Evolutionary conservation across 2,113 vertebrate species (phyloP).

Genomic region (Proterorhinus semilunaris): DNA sequence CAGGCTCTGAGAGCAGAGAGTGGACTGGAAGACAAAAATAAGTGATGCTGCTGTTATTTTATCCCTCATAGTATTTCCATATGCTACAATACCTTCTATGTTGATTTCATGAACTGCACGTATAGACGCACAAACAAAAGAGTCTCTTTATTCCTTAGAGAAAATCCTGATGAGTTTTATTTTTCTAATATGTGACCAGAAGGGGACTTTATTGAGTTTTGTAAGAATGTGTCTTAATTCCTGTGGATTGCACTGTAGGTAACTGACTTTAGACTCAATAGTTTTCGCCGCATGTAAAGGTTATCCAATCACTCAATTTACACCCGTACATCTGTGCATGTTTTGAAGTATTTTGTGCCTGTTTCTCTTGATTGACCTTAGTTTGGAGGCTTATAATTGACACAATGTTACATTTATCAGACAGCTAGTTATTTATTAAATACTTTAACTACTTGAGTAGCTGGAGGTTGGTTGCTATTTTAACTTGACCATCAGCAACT

Average conservation of each 20-base stretch:
- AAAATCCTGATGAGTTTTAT: constrained; percentile 34
- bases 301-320: constrained; percentile 28
- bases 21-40: constrained; percentile 70
- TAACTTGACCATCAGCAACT: constrained; percentile 33
- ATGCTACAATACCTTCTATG: constrained; percentile 14
- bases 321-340: constrained; percentile 56
- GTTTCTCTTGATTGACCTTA: constrained; percentile 46
- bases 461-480: constrained; percentile 37
- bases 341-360: constrained; percentile 60
- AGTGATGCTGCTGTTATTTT: constrained; percentile 50
- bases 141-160: constrained; percentile 29
- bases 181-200: constrained; percentile 42
- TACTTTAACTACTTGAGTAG: constrained; percentile 22
- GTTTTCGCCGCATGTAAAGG: constrained; percentile 57
- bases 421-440: constrained; percentile 35
- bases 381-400: constrained; percentile 33
- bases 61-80: constrained; percentile 10
- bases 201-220: constrained; percentile 18
- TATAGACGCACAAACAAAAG: constrained; percentile 30
- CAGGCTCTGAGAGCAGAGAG: constrained; percentile 81
- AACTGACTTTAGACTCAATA: constrained; percentile 27
- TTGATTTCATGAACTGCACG: constrained; percentile 52
- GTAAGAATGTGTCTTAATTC: constrained; percentile 23
- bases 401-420: constrained; percentile 32
- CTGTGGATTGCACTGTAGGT: constrained; percentile 33